phyloP scores from a whole-genome alignment of 2,888 invertebrate genomes.

The Lasioglossum figueresi region DNA sequence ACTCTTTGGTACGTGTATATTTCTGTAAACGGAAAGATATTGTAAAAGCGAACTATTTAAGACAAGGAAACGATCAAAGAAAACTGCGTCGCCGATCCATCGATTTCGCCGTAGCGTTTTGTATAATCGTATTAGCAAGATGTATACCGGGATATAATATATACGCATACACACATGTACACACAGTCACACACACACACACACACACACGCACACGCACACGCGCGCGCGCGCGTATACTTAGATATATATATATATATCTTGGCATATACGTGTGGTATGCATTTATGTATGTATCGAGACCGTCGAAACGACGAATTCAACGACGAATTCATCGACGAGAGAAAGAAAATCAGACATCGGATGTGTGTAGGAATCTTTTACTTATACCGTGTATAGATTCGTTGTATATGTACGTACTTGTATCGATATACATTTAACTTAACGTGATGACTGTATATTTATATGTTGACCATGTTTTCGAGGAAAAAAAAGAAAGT shows the following conservation, averaged over 20 bases:
- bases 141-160: constrained; percentile 58
- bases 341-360: constrained; percentile 24
- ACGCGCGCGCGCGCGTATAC: background rate
- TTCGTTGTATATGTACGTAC: constrained; percentile 66
- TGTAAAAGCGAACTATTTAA: constrained; percentile 18
- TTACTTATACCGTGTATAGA: constrained; percentile 71
- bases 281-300: constrained; percentile 70
- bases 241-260: constrained; percentile 57
- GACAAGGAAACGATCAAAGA: background rate
- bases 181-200: background rate
- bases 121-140: constrained; percentile 74
- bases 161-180: constrained; percentile 13
- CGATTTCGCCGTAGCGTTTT: constrained; percentile 59
- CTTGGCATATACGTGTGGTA: constrained; percentile 63
- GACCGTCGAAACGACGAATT: constrained; percentile 46
- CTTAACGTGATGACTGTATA: constrained; percentile 80
- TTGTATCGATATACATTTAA: constrained; percentile 67
- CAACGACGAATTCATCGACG: background rate
- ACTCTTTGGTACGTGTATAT: constrained; percentile 37
- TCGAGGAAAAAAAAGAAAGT: constrained; percentile 59
- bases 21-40: constrained; percentile 34
- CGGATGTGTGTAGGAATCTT: constrained; percentile 49
- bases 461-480: constrained; percentile 81
- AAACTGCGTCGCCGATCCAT: constrained; percentile 21
- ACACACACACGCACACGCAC: background rate